Evolutionary conservation across 1,140 invertebrate species (phyloP).

Genomic region (Pentalonia nigronervosa): DNA sequence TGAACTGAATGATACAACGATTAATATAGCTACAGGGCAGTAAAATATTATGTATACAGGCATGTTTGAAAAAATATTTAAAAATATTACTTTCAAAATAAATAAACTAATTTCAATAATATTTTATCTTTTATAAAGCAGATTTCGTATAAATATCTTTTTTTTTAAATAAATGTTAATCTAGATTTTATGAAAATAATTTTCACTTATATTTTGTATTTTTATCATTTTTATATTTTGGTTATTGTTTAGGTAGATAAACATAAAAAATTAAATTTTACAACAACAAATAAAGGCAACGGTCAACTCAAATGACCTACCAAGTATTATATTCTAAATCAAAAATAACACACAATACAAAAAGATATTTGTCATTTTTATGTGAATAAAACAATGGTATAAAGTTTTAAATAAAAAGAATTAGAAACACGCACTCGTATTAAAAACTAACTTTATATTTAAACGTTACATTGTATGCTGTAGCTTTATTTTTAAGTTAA

Average conservation of each 20-base stretch:
- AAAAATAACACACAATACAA: background rate
- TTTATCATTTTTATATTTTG: background rate
- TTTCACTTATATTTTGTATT: background rate
- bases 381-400: background rate
- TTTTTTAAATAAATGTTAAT: background rate
- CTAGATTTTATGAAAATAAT: background rate
- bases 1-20: background rate
- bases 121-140: background rate
- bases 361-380: background rate
- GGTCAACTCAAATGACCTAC: too few relatives aligned
- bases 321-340: too few relatives aligned
- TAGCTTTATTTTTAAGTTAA: background rate
- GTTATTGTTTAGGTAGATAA: too few relatives aligned
- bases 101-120: background rate
- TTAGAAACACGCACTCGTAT: background rate
- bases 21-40: background rate
- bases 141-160: background rate
- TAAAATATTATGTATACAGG: background rate
- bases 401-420: background rate
- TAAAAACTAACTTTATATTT: background rate
- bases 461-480: background rate
- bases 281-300: too few relatives aligned
- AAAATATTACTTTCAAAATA: background rate
- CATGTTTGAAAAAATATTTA: background rate
- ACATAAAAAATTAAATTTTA: too few relatives aligned